phyloP scores from a whole-genome alignment of 2,113 vertebrate species.

The Chunga burmeisteri region DNA sequence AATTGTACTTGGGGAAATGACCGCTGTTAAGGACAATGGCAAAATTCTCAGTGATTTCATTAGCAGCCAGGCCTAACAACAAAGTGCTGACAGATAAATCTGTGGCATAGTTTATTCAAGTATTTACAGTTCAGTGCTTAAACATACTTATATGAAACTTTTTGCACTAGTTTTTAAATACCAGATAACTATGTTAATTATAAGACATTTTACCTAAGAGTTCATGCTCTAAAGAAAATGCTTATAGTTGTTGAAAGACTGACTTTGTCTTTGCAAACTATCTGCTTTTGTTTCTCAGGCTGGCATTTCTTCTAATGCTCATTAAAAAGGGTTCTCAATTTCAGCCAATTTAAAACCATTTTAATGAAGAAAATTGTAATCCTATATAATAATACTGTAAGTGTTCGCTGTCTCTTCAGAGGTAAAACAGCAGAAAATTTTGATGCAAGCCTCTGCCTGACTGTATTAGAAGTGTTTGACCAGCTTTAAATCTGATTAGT shows the following conservation, averaged over 20 bases:
- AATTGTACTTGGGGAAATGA: background rate
- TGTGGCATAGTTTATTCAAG: background rate
- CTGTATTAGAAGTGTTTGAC: constrained; percentile 59
- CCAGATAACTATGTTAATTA: background rate
- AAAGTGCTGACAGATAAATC: background rate
- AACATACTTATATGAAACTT: background rate
- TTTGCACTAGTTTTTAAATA: constrained; percentile 35
- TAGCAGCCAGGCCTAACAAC: background rate
- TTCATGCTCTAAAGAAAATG: background rate
- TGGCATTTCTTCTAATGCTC: constrained; percentile 21
- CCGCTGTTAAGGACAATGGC: background rate
- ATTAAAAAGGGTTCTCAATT: constrained; percentile 61
- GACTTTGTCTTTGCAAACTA: background rate
- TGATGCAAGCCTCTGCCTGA: constrained; percentile 55
- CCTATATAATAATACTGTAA: constrained; percentile 62
- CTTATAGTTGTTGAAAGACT: background rate
- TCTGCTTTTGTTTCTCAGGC: constrained; percentile 21
- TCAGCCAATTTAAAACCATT: constrained; percentile 65
- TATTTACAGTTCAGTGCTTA: constrained; percentile 4
- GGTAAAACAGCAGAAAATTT: constrained; percentile 61
- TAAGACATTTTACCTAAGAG: background rate
- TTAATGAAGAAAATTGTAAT: constrained; percentile 69
- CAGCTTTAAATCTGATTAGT: constrained; percentile 65
- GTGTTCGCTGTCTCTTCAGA: constrained; percentile 64
- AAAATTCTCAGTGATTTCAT: background rate